Conservation (phyloP, 2,113 vertebrate genomes). For the Phylloscopus trochiloides region DNA sequence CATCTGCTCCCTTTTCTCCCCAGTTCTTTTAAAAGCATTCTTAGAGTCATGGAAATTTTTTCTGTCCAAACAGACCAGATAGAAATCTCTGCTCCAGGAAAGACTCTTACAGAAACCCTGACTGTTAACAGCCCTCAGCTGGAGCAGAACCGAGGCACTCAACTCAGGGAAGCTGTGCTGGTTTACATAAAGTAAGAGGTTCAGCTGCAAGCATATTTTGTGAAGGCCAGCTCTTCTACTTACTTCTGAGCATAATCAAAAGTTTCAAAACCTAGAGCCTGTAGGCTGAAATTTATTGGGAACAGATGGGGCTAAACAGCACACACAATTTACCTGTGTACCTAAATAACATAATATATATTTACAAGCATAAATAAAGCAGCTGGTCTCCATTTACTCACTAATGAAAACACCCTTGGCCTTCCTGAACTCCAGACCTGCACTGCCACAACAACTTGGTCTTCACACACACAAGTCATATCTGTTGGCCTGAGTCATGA, state of each 20-base stretch:
- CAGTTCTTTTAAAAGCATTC: not conserved
- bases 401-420: conserved; percentile 11
- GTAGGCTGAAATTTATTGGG: not conserved
- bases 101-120: not conserved
- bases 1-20: not conserved
- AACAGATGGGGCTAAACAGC: conserved; percentile 3
- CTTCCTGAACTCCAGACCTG: not conserved
- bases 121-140: not conserved
- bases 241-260: not conserved
- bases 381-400: not conserved
- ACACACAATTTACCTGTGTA: not conserved
- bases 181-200: not conserved
- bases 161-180: rapidly evolving
- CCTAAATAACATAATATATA: not conserved
- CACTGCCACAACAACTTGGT: not conserved
- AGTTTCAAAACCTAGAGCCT: not conserved
- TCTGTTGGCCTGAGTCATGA: not conserved
- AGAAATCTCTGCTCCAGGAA: not conserved
- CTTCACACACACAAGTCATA: not conserved
- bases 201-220: not conserved
- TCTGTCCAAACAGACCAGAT: not conserved
- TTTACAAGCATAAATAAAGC: not conserved
- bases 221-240: not conserved
- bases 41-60: not conserved
- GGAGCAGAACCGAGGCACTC: not conserved